These are phyloP conservation scores for Copidosoma aretas DNA, from an alignment of 2,888 invertebrate genomes.

Conservation along the genomic window DNA sequence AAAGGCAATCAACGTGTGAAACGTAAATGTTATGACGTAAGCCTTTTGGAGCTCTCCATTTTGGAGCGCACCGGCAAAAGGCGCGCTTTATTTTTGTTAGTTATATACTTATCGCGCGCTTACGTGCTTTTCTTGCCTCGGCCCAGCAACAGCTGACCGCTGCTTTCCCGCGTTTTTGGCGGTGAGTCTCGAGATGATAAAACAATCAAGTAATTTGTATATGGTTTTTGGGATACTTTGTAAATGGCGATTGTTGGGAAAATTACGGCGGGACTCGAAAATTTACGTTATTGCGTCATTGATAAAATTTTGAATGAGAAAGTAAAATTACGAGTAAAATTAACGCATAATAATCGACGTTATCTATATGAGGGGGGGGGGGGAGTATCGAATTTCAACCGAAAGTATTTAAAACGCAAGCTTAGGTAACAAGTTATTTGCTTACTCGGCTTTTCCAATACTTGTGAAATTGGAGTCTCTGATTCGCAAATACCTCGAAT, in stretches of 20 bases:
- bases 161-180: slow-evolving; percentile 25
- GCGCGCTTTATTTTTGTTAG: background rate
- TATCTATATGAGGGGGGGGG: no score
- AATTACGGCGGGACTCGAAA: no score
- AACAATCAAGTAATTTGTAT: no score
- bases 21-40: background rate
- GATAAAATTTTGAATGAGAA: background rate
- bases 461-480: no score
- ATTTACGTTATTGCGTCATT: no score
- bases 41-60: background rate
- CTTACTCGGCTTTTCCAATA: no score
- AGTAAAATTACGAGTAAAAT: background rate
- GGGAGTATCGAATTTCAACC: no score
- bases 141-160: slow-evolving; percentile 12
- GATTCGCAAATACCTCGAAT: no score
- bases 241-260: background rate
- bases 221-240: background rate
- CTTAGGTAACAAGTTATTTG: no score
- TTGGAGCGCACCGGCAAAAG: background rate
- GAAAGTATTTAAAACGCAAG: no score
- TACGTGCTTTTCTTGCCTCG: background rate
- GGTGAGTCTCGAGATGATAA: background rate
- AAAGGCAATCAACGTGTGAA: background rate
- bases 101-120: background rate
- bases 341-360: no score